Base-by-base conservation (phyloP, 2,888 invertebrate species). In the Agriotes lineatus region DNA sequence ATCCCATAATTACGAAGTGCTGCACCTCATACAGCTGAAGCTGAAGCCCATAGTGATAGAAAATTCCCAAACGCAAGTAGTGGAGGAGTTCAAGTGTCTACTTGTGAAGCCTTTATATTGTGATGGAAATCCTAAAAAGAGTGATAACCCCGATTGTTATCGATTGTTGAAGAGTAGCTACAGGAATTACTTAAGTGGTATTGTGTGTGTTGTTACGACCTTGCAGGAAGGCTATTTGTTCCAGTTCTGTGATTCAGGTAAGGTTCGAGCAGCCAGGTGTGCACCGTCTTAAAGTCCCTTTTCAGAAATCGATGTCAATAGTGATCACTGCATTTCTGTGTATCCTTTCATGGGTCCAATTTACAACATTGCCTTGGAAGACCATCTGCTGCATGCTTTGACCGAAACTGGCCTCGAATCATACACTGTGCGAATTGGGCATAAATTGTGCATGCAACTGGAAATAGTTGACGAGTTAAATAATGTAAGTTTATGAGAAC, bases 341-440 rank as follows among this genome's bases (percentile, higher is more conserved):
- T 93, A 93, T 80, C 90, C 90, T 2, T 92, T 93, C 73, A 93
- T 93, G n/a, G 90, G 92, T 0, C 89, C 90, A 2, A 89, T 93
- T 14, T 85, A 88, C 70, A 87, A 89, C 77, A 87, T 93, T 30
- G 88, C 88, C 25, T 85, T 93, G 70, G 92, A 92, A 76, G 87
- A 90, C 74, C 89, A 89, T 69, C 87, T 90, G 52, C 81, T 92
- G n/a, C 93, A 93, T 79, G 93, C 92, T 0, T 83, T 93, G 14
- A 93, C 93, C 0, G 90, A 90, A 70, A 90, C 90, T 64, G 93
- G 93, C 0, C 85, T 94, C 42, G 93, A 94, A 82, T 90, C 92
- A 0, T 94, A 93, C 77, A 93, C 93, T 0, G 85, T 89, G 18
- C 85, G 91, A 48, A 86, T 90, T 58, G 89, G 90, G 0, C 90